Base-by-base conservation (phyloP, 2,797 vertebrate genomes). In the Alcedo quadribrachys region DNA sequence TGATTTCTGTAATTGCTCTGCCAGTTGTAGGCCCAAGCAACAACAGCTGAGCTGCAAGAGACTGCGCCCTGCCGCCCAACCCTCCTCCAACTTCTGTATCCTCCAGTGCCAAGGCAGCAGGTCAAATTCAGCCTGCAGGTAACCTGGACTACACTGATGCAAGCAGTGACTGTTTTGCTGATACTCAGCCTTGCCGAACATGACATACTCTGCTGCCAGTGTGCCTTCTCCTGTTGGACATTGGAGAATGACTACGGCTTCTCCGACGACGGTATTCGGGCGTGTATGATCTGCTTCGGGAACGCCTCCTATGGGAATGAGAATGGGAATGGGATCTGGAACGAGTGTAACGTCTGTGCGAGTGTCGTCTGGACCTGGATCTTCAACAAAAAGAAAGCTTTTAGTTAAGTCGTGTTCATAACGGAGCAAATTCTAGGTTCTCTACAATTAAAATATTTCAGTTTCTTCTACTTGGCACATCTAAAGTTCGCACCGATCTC, bases 231-330 rank as follows among this genome's bases (percentile, higher is more conserved):
- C 98, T 98, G 97, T 97, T 98, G 32, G 98, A 99, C 98, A 98
- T 98, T 16, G 99, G 98, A n/a, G 99, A 99, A 35, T 98, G 98
- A 95, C 98, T 99, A 87, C 98, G 98, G 97, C 98, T 99, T 94
- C 98, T 98, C 91, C 97, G 97, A 74, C 98, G 98, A 3, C 98
- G 98, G 93, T 98, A 98, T 19, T 99, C 98, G 8, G 98, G 98
- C 3, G 98, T 98, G 86, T 98, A 98, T 1, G 98, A 99, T 86
- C 98, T 98, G 95, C 98, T 99, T 84, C 98, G 98, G 89, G 98
- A 99, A 85, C 98, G 98, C 90, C 98, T 98, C 91, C 97, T 98
- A 48, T 98, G 98, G 90, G 98, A 99, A 94, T 98, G 97, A 84
- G 98, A 99, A 46, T 98, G 98, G 66, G 98, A 99, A 66, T 97